A percentile compares a stretch with the other conserved stretches of the same genome.
These are phyloP conservation scores for Phallusia fumigata DNA, from an alignment of 23 tunicate species.

Conservation along the genomic window DNA sequence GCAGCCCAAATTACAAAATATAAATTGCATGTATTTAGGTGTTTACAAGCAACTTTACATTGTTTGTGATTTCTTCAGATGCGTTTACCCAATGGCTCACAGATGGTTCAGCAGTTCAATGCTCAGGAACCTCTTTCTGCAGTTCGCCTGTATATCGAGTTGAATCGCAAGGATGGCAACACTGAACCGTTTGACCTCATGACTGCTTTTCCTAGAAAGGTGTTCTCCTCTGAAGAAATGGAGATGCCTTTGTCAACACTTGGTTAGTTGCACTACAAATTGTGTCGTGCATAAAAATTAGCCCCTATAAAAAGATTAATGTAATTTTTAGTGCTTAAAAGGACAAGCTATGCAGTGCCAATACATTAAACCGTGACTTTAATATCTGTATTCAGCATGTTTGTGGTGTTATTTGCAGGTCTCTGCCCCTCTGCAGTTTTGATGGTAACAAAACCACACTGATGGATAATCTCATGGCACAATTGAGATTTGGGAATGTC, in stretches of 20 bases:
- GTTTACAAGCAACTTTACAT: no score
- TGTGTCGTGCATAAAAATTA: neutral
- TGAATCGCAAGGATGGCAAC: conserved; percentile 56
- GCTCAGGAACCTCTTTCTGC: conserved; percentile 74
- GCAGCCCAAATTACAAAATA: no score
- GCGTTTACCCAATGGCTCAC: conserved; percentile 60
- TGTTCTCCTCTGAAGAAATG: conserved; percentile 59
- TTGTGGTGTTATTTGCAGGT: conserved; percentile 25
- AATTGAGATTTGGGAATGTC: no score
- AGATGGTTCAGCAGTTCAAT: conserved; percentile 63
- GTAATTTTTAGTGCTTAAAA: no score
- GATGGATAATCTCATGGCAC: neutral
- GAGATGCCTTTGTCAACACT: conserved; percentile 53
- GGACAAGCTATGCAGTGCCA: no score
- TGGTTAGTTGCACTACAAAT: conserved; percentile 8
- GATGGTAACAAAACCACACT: conserved; percentile 38
- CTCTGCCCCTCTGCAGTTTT: conserved; percentile 54
- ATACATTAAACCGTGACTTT: no score
- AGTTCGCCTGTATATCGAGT: conserved; percentile 55
- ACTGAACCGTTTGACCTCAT: conserved; percentile 40
- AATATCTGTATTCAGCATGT: no score
- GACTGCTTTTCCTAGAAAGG: conserved; percentile 71
- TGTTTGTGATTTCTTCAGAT: conserved; percentile 51
- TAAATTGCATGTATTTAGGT: no score
- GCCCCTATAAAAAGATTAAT: no score